Conservation (phyloP, 30 jellyfish, hydroid and myxozoan genomes). For the Sanderia malayensis region DNA sequence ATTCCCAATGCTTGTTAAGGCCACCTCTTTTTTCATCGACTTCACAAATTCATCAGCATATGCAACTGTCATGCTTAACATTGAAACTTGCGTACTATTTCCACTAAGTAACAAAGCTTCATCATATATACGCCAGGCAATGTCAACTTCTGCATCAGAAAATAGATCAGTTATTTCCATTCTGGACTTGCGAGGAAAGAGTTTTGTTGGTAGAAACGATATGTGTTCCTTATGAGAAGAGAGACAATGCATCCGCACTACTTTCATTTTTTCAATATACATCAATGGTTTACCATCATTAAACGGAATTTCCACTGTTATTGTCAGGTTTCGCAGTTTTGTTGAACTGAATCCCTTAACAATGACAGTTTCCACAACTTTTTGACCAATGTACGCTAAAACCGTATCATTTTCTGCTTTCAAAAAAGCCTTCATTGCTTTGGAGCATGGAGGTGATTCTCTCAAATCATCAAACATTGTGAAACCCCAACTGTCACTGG, state of each 20-base stretch:
- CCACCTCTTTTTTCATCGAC: constrained; percentile 3
- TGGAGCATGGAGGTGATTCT: constrained; percentile 47
- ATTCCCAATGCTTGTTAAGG: constrained; percentile 7
- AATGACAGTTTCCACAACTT: not conserved
- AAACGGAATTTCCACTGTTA: constrained; percentile 9
- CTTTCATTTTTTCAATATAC: not conserved
- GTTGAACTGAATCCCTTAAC: constrained; percentile 33
- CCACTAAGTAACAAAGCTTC: not conserved
- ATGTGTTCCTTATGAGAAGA: not conserved
- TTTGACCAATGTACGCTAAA: constrained; percentile 16
- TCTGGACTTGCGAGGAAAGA: not conserved
- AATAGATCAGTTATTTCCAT: not conserved
- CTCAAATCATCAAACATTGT: constrained; percentile 27
- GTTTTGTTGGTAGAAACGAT: not conserved
- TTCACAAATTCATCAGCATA: constrained; percentile 32
- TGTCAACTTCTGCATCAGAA: constrained; percentile 27
- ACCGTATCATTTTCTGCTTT: not conserved
- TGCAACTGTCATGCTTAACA: constrained; percentile 2
- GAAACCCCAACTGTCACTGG: constrained; percentile 27
- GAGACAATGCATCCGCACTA: constrained; percentile 9
- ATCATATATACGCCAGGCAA: constrained; percentile 26
- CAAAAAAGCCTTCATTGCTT: constrained; percentile 19
- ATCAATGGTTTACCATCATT: constrained; percentile 10
- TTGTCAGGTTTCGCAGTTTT: constrained; percentile 4
- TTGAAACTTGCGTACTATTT: not conserved